A percentile compares a stretch with the other conserved stretches of the same genome.
Conservation (phyloP, 2,888 invertebrate species). For the Blastobasis adustella region DNA sequence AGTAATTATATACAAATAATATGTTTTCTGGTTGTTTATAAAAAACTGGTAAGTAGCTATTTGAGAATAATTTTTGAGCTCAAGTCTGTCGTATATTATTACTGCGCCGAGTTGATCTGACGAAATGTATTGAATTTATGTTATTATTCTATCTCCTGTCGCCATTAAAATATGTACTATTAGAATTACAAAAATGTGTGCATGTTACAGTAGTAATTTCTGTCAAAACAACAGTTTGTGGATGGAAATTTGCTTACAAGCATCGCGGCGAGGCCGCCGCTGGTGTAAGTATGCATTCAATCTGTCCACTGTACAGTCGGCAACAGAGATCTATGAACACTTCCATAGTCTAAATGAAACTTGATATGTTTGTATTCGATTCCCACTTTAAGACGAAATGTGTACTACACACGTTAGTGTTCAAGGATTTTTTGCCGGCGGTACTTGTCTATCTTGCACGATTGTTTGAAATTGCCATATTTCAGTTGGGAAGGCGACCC, state of each 20-base stretch:
- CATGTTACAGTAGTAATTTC: conserved; percentile 29
- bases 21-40: conserved; percentile 1
- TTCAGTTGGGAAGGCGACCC: conserved; percentile 68
- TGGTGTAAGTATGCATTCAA: conserved; percentile 56
- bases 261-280: conserved; percentile 35
- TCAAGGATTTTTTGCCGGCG: conserved; percentile 2
- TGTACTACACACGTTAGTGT: background rate
- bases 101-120: background rate
- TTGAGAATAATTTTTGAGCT: background rate
- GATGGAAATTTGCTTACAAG: conserved; percentile 41
- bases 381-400: too few species aligned
- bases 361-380: too few species aligned
- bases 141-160: conserved; percentile 1
- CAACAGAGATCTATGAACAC: background rate
- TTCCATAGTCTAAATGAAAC: background rate
- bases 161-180: conserved; percentile 29
- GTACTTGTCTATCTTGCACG: conserved; percentile 12
- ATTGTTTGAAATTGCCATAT: conserved; percentile 22
- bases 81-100: too few species aligned
- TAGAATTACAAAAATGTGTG: conserved; percentile 32
- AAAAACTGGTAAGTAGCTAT: conserved; percentile 6
- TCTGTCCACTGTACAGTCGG: conserved; percentile 28
- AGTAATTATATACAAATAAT: background rate
- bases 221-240: conserved; percentile 28
- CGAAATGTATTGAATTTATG: background rate